Percentiles rank a stretch among this genome's conserved stretches.
Conservation (phyloP, 2,113 vertebrate genomes). For the Dromiciops gliroides region DNA sequence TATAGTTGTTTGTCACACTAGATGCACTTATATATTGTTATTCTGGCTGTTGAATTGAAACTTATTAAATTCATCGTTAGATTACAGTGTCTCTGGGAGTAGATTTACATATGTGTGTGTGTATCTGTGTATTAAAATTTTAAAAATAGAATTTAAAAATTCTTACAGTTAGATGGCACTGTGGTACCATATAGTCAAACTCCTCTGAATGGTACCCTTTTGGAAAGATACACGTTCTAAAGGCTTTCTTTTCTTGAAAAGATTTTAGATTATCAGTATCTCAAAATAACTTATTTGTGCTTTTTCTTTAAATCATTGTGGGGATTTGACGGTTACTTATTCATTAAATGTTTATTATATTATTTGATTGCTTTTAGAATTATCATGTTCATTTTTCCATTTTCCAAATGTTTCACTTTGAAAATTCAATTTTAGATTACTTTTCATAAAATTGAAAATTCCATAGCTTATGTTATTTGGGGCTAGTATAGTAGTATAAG, state of each 20-base stretch:
- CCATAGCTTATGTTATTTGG: not conserved
- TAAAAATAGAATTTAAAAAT: too few species aligned
- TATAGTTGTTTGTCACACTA: not conserved
- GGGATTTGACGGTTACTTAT: not conserved
- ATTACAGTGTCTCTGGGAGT: not conserved
- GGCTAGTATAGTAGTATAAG: not conserved
- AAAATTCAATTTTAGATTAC: not conserved
- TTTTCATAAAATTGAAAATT: not conserved
- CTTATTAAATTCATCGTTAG: not conserved
- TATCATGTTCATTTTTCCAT: not conserved
- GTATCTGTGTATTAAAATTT: not conserved
- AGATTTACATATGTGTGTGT: not conserved
- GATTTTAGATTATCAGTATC: not conserved
- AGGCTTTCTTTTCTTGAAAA: not conserved
- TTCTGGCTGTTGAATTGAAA: not conserved
- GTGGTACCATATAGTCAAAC: not conserved
- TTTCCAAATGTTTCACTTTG: not conserved
- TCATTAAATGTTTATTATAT: not conserved
- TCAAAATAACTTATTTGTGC: not conserved
- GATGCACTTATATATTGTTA: not conserved
- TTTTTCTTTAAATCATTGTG: not conserved
- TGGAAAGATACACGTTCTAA: not conserved
- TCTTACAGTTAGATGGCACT: slow-evolving; percentile 2
- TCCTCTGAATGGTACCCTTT: not conserved
- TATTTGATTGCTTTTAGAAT: not conserved